phyloP scores from a whole-genome alignment of 2,797 vertebrate species.

The Botia almorhae region DNA sequence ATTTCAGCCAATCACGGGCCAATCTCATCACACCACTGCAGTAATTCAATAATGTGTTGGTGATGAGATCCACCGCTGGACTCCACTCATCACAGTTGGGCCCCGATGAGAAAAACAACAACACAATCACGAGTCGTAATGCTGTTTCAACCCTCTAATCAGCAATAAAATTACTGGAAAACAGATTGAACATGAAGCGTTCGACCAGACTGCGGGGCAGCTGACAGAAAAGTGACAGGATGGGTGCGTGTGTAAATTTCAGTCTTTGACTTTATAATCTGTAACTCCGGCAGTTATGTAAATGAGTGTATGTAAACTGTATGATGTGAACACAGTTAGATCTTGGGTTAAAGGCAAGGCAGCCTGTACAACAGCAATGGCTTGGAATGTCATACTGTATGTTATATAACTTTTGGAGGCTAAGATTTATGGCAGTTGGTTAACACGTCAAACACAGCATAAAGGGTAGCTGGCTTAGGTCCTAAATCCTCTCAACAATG shows the following conservation, averaged over 20 bases:
- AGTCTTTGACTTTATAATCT: no score
- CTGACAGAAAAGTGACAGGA: slow-evolving; percentile 22
- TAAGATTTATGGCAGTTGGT: no score
- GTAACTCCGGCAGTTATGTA: no score
- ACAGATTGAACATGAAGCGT: slow-evolving; percentile 66
- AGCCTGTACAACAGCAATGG: no score
- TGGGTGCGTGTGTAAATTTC: background rate
- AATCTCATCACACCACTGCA: slow-evolving; percentile 68
- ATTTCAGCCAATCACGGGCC: slow-evolving; percentile 63
- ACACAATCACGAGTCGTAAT: slow-evolving; percentile 59
- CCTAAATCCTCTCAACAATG: no score
- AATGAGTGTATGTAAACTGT: no score
- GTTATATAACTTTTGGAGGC: no score
- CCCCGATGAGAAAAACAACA: slow-evolving; percentile 30
- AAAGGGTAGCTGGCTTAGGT: no score
- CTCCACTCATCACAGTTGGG: slow-evolving; percentile 42
- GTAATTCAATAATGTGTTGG: slow-evolving; percentile 68
- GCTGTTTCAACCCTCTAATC: slow-evolving; percentile 64
- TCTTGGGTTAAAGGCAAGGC: no score
- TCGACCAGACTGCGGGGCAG: slow-evolving; percentile 37
- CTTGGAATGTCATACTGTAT: no score
- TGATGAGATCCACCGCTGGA: slow-evolving; percentile 60
- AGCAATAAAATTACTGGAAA: slow-evolving; percentile 61
- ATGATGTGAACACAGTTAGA: no score
- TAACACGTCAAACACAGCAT: no score